A percentile compares a stretch with the other conserved stretches of the same genome.
Evolutionary conservation across 1,140 invertebrate species (phyloP).

Genomic region (Marisa cornuarietis): DNA sequence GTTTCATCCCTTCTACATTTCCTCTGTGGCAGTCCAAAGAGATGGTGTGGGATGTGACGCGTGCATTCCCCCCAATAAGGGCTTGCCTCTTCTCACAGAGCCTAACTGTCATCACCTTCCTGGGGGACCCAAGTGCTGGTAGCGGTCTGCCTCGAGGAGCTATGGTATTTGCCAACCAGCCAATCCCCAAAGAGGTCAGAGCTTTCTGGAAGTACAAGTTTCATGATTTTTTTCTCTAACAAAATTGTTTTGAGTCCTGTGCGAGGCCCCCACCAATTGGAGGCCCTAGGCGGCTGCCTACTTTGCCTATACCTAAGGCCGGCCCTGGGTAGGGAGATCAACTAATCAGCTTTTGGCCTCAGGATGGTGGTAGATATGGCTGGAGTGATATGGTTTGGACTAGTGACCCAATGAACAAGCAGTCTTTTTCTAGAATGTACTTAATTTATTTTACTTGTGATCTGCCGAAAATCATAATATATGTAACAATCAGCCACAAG

Average conservation of each 20-base stretch:
- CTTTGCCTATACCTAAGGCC: no score
- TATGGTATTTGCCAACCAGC: constrained; percentile 61
- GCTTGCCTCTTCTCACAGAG: constrained; percentile 61
- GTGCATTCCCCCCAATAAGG: constrained; percentile 60
- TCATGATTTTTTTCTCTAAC: no score
- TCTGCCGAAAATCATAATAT: not conserved
- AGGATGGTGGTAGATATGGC: no score
- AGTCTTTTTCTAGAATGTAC: not conserved
- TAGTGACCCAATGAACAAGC: no score
- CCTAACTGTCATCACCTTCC: constrained; percentile 60
- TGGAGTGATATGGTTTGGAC: no score
- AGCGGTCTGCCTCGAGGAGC: constrained; percentile 61
- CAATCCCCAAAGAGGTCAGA: constrained; percentile 61
- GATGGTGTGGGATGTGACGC: constrained; percentile 58
- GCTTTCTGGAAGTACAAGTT: not conserved
- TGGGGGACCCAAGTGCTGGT: constrained; percentile 62
- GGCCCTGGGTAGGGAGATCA: no score
- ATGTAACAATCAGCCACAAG: no score
- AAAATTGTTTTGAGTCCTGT: no score
- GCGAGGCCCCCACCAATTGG: no score
- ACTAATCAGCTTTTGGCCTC: no score
- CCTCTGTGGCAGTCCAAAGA: constrained; percentile 55
- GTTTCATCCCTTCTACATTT: no score
- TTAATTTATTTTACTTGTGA: not conserved
- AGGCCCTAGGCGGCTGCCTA: no score